phyloP scores from a whole-genome alignment of 2,797 vertebrate genomes.

The Rhinatrema bivittatum region DNA sequence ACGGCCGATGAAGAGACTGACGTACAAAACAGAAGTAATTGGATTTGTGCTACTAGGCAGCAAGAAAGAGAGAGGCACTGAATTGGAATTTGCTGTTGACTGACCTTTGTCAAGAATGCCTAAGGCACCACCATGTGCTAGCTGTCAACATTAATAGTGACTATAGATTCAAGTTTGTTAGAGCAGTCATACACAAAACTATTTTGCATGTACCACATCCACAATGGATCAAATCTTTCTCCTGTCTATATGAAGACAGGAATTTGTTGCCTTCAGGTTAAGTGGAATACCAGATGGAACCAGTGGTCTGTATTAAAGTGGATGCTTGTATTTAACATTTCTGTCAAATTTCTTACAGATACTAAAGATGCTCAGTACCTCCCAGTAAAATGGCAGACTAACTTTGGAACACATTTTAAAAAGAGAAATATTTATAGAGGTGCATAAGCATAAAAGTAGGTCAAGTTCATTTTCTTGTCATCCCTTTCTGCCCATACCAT shows the following conservation, averaged over 20 bases:
- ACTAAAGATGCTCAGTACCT: background rate
- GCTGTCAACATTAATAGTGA: slow-evolving; percentile 26
- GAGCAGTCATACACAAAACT: slow-evolving; percentile 2
- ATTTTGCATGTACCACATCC: background rate
- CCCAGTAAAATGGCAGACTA: background rate
- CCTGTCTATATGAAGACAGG: background rate
- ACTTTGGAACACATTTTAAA: too few species aligned
- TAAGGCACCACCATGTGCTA: slow-evolving; percentile 19
- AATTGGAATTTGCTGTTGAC: slow-evolving; percentile 18
- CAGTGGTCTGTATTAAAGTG: background rate
- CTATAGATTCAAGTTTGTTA: slow-evolving; percentile 12
- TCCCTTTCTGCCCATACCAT: too few species aligned
- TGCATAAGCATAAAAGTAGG: too few species aligned
- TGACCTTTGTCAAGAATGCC: slow-evolving; percentile 41
- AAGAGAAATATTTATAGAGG: too few species aligned
- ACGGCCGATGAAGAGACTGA: slow-evolving; percentile 38
- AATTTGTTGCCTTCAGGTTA: background rate
- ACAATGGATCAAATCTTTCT: background rate
- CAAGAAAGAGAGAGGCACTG: slow-evolving; percentile 7
- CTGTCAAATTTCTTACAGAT: background rate
- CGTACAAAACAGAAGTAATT: slow-evolving; percentile 39
- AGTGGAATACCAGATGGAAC: background rate
- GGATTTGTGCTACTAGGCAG: slow-evolving; percentile 26
- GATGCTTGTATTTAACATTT: background rate
- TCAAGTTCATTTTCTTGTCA: too few species aligned